Evolutionary conservation across 2,113 vertebrate species (phyloP), one percentile per base, ranked within the genome.

Genomic region (Dasyprocta punctata): DNA sequence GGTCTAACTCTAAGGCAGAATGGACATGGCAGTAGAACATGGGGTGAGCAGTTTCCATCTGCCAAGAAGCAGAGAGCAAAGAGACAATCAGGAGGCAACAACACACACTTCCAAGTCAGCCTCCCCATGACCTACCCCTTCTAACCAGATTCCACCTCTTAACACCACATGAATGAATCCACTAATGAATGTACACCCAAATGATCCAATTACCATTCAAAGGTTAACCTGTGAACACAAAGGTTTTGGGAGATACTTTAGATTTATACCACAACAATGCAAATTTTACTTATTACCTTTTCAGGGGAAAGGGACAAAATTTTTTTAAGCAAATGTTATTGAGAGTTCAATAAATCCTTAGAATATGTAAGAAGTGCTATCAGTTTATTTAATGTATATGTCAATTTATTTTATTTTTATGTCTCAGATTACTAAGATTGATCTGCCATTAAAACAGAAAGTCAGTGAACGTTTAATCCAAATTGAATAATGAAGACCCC

Each of bases 271-370:
- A 78, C 44, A 49, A 30, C 14, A 49, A 82, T 33, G 3, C 2
- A 92, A 81, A 38, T 87, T 84, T 33, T 65, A 86, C 61, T 77
- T 86, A 85, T 87, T 89, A 0, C 0, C 41, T 20, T 81, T 54
- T 33, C 52, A 86, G 61, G 30, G 33, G 14, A 67, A 67, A 36
- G 38, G 33, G 6, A 0, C 7, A 0, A 92, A 95, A 10, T 82
- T 22, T 41, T 91, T 65, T 84, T 41, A 73, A 88, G 44, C 41
- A 94, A 95, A 81, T 93, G 54, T 22, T 93, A 67, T 91, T 81
- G 6, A 82, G 91, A 86, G 33, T 82, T 97, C 38, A 19, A 92
- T 0, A 30, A 75, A 44, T 75, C 26, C 38, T 84, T 94, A 93
- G 22, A 85, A 47, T 8, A 90, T 58, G 5, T 60, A 28, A 96